A percentile compares a stretch with the other conserved stretches of the same genome.
These are phyloP conservation scores for Panagrolaimus sp. DNA, from an alignment of 1,140 invertebrate genomes.

Conservation along the genomic window DNA sequence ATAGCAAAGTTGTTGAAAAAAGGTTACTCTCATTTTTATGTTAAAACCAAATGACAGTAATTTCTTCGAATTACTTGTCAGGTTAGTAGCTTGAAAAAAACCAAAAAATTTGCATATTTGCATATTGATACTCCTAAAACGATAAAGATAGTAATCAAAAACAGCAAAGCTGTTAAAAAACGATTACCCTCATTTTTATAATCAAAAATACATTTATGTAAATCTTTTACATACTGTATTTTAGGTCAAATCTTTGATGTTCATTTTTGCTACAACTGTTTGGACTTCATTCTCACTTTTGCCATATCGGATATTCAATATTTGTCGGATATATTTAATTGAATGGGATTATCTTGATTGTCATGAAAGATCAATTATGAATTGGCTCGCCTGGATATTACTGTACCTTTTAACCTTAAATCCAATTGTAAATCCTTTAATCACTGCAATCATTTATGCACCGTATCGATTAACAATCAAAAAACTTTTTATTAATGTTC, in stretches of 20 bases:
- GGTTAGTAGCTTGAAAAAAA: too few relatives aligned
- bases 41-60: too few relatives aligned
- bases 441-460: slow-evolving; percentile 58
- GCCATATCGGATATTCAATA: slow-evolving; percentile 58
- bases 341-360: slow-evolving; percentile 44
- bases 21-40: too few relatives aligned
- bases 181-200: too few relatives aligned
- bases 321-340: slow-evolving; percentile 59
- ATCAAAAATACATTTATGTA: too few relatives aligned
- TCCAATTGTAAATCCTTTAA: slow-evolving; percentile 59
- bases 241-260: slow-evolving; percentile 56
- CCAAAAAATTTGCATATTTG: too few relatives aligned
- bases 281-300: slow-evolving; percentile 57
- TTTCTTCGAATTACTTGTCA: too few relatives aligned
- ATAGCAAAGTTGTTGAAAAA: too few relatives aligned
- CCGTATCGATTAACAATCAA: slow-evolving; percentile 56
- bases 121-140: too few relatives aligned
- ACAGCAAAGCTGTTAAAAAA: too few relatives aligned
- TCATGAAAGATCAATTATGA: slow-evolving; percentile 51
- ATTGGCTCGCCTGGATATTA: slow-evolving; percentile 57
- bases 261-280: slow-evolving; percentile 58
- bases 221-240: not conserved
- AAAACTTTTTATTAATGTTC: slow-evolving; percentile 55
- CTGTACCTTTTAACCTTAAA: slow-evolving; percentile 57
- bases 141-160: too few relatives aligned